Conservation (phyloP, 1,140 invertebrate genomes). For the Harpegnathos saltator region DNA sequence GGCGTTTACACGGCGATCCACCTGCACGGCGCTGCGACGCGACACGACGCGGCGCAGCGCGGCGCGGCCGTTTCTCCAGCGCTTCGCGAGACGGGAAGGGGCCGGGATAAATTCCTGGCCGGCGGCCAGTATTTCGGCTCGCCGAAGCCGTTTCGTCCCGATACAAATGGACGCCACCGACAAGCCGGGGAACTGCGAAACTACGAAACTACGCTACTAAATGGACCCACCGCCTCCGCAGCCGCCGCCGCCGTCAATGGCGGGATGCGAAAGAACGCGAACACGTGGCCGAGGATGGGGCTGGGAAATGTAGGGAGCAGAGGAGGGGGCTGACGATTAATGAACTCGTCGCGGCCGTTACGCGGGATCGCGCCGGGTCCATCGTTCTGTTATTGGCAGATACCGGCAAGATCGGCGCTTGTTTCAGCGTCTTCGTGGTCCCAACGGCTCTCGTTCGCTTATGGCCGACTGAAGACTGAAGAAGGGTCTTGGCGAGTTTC, state of each 20-base stretch:
- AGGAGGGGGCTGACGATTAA: slow-evolving; percentile 30
- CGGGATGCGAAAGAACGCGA: slow-evolving; percentile 44
- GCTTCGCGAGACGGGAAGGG: slow-evolving; percentile 43
- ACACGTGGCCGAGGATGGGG: slow-evolving; percentile 43
- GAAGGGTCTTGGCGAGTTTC: background rate
- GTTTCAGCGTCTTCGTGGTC: background rate
- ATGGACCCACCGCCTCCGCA: slow-evolving; percentile 52
- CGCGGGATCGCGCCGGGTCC: slow-evolving; percentile 16
- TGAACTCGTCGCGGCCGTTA: slow-evolving; percentile 44
- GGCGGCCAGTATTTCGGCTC: slow-evolving; percentile 77
- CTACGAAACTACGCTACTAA: slow-evolving; percentile 74
- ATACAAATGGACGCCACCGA: slow-evolving; percentile 78
- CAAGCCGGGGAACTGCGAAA: slow-evolving; percentile 75
- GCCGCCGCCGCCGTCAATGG: slow-evolving; percentile 12
- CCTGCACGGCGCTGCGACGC: slow-evolving; percentile 64
- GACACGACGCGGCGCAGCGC: no score
- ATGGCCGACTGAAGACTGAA: background rate
- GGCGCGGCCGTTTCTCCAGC: slow-evolving; percentile 8
- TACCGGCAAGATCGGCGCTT: background rate
- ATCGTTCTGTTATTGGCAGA: slow-evolving; percentile 48
- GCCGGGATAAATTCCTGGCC: slow-evolving; percentile 79
- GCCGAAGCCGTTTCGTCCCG: slow-evolving; percentile 70
- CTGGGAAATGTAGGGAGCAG: background rate
- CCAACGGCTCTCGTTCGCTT: background rate
- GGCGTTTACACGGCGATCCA: slow-evolving; percentile 74